phyloP scores from a whole-genome alignment of 2,797 vertebrate species.

The Gallinago nigripennis region DNA sequence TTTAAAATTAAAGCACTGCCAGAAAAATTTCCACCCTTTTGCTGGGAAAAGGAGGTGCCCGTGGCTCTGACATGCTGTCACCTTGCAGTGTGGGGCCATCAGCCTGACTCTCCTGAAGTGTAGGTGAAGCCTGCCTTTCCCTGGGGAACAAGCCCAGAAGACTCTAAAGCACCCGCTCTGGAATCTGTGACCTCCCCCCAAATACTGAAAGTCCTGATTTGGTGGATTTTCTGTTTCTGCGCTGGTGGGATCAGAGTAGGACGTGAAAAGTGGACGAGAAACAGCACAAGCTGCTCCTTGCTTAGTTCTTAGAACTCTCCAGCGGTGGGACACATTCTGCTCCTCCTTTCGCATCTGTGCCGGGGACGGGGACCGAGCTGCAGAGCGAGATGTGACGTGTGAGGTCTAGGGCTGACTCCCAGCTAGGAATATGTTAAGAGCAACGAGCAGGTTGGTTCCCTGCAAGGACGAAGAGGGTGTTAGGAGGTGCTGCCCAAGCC shows the following conservation, averaged over 20 bases:
- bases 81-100: not conserved
- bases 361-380: not conserved
- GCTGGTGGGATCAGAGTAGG: not conserved
- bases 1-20: not conserved
- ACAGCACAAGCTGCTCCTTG: not conserved
- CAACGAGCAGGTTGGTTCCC: not conserved
- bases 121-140: not conserved
- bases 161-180: not conserved
- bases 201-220: not conserved
- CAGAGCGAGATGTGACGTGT: accelerated
- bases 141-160: not conserved
- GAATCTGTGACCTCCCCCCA: not conserved
- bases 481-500: not conserved
- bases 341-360: not conserved
- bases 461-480: not conserved
- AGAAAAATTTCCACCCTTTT: not conserved
- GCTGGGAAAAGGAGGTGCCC: not conserved
- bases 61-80: not conserved
- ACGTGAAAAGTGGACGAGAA: not conserved
- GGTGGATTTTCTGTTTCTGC: not conserved
- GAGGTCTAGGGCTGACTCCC: not conserved
- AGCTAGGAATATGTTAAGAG: not conserved
- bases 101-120: accelerated
- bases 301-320: not conserved
- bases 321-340: not conserved